These are phyloP conservation scores for Aramus guarauna DNA, from an alignment of 2,113 vertebrate species.

Conservation along the genomic window DNA sequence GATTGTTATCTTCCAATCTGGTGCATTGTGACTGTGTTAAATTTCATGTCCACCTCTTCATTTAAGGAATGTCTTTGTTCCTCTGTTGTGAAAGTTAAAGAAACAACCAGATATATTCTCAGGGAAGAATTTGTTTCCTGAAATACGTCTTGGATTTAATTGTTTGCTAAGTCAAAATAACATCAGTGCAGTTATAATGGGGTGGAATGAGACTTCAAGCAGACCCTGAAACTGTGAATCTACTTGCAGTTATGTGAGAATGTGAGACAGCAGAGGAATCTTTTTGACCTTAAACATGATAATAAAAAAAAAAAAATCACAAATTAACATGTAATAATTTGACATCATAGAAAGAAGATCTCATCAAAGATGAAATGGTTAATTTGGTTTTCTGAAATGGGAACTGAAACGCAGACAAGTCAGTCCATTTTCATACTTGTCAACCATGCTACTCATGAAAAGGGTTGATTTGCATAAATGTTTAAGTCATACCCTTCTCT, in stretches of 20 bases:
- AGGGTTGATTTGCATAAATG: neutral
- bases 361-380: constrained; percentile 45
- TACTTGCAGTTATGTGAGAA: neutral
- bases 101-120: neutral
- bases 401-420: neutral
- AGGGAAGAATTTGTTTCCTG: neutral
- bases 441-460: neutral
- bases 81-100: neutral
- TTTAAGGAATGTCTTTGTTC: neutral
- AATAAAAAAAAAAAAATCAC: neutral
- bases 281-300: neutral
- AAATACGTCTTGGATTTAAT: neutral
- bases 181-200: neutral
- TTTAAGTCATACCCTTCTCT: neutral
- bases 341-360: neutral
- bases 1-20: neutral
- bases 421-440: neutral
- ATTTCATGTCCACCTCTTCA: neutral
- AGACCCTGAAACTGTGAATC: neutral
- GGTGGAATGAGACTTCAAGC: neutral
- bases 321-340: constrained; percentile 17
- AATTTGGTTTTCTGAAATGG: constrained; percentile 34
- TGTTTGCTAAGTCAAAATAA: neutral
- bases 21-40: neutral
- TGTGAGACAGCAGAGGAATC: neutral